phyloP scores from a whole-genome alignment of 2,888 invertebrate species.

The Craniophora ligustri region DNA sequence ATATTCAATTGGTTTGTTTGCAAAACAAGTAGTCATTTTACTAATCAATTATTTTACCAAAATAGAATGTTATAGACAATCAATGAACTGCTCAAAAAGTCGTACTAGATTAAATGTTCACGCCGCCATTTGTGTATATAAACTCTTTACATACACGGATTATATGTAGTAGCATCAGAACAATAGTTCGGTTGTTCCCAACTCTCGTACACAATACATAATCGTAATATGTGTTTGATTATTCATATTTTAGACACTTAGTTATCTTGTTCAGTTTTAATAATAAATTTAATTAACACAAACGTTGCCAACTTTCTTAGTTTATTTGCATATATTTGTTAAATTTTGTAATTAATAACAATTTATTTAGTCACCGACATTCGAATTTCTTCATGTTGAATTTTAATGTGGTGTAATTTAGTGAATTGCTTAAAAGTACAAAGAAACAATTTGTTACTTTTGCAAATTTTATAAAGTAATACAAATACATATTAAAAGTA shows the following conservation, averaged over 20 bases:
- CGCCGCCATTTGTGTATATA: not conserved
- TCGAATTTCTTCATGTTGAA: constrained; percentile 82
- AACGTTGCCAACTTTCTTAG: constrained; percentile 87
- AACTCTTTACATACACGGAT: not conserved
- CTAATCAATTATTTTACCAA: no score
- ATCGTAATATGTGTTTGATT: constrained; percentile 78
- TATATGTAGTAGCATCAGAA: constrained; percentile 13
- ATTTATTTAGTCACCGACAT: constrained; percentile 85
- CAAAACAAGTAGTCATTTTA: no score
- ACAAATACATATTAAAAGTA: constrained; percentile 84
- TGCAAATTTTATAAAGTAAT: constrained; percentile 91
- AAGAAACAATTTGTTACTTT: constrained; percentile 91
- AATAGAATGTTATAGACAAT: no score
- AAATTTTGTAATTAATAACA: constrained; percentile 84
- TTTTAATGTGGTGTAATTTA: constrained; percentile 87
- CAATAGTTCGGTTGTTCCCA: constrained; percentile 68
- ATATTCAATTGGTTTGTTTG: no score
- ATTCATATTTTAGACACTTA: constrained; percentile 85
- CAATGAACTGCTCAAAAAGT: no score
- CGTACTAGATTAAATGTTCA: no score
- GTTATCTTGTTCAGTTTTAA: constrained; percentile 85
- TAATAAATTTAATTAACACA: constrained; percentile 81
- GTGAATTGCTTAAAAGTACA: constrained; percentile 92
- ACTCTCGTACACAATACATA: constrained; percentile 62
- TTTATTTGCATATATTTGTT: constrained; percentile 88